These are phyloP conservation scores for Tychaedon coryphoeus DNA, from an alignment of 2,113 vertebrate genomes.

Conservation along the genomic window DNA sequence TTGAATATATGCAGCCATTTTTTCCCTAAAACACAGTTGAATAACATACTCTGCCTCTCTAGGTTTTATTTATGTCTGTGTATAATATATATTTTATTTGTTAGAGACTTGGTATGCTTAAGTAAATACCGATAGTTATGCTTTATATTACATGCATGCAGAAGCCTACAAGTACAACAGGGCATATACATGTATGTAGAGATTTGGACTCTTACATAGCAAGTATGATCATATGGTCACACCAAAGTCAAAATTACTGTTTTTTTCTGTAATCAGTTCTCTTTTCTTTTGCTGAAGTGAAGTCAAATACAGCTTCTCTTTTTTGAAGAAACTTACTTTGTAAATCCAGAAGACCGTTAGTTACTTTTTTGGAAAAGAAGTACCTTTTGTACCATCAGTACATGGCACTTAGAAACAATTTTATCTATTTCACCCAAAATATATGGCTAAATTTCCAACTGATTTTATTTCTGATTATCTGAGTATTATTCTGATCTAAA, in stretches of 20 bases:
- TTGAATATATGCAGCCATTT: background rate
- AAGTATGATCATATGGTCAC: background rate
- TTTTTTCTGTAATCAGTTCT: background rate
- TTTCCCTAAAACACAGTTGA: background rate
- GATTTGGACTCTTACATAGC: background rate
- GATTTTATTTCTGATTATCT: background rate
- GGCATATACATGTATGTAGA: background rate
- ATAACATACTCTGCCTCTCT: background rate
- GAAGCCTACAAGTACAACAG: background rate
- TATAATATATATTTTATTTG: background rate
- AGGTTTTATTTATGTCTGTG: background rate
- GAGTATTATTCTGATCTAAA: background rate
- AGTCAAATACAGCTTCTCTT: background rate
- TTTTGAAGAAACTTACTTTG: background rate
- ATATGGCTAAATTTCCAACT: background rate
- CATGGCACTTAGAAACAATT: background rate
- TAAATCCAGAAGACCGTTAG: background rate
- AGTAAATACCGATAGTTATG: background rate
- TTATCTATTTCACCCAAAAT: background rate
- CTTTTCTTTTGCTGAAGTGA: background rate
- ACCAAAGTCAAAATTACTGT: background rate
- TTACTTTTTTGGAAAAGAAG: background rate
- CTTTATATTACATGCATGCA: background rate
- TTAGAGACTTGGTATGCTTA: background rate
- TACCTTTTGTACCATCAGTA: background rate